Percentiles rank a stretch among this genome's conserved stretches.
These are phyloP conservation scores for Himalopsyche japonica DNA, from an alignment of 2,888 invertebrate genomes.

Conservation along the genomic window DNA sequence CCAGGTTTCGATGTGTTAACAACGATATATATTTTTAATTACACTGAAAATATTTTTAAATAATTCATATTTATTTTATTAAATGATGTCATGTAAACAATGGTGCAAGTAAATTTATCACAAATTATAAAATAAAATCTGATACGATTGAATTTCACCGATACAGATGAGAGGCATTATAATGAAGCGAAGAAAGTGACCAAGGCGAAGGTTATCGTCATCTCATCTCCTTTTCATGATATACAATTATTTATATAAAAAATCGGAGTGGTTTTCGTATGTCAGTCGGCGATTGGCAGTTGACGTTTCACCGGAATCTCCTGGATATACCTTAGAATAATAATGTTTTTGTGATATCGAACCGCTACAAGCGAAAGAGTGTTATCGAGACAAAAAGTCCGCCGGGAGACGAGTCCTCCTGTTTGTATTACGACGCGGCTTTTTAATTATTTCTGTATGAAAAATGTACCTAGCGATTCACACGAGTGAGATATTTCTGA, in stretches of 20 bases:
- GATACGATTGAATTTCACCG: no score
- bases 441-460: neutral
- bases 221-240: constrained; percentile 26
- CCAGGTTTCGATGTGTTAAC: no score
- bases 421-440: neutral
- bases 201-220: neutral
- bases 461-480: neutral
- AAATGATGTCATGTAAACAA: no score
- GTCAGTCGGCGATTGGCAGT: neutral
- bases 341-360: neutral
- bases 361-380: neutral
- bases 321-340: neutral
- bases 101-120: no score
- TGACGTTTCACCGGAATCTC: neutral
- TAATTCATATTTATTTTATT: no score
- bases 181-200: neutral
- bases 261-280: neutral
- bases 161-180: neutral
- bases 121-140: no score
- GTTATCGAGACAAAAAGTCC: neutral
- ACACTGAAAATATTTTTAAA: no score
- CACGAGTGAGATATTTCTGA: neutral
- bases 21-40: no score
- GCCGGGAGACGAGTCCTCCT: neutral
- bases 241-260: constrained; percentile 29